phyloP scores from a whole-genome alignment of 1,140 invertebrate species.

The Ceratitis capitata region DNA sequence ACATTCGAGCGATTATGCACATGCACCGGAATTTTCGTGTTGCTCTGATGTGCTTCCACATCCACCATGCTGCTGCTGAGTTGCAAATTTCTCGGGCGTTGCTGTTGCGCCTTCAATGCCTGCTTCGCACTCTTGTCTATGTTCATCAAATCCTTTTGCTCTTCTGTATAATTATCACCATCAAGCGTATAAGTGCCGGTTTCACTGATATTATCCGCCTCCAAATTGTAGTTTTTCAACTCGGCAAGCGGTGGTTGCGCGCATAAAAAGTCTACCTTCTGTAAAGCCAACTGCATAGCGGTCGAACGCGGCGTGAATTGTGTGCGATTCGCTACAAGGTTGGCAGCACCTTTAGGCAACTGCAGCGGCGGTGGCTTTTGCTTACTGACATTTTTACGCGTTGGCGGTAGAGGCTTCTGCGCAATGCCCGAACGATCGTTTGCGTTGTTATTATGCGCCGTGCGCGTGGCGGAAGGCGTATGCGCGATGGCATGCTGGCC shows the following conservation, averaged over 20 bases:
- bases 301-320: conserved; percentile 61
- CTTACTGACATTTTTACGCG: conserved; percentile 41
- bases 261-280: conserved; percentile 59
- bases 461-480: conserved; percentile 16
- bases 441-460: conserved; percentile 8
- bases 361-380: conserved; percentile 45
- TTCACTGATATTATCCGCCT: conserved; percentile 73
- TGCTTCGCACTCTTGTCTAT: conserved; percentile 75
- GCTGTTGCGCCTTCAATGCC: not conserved
- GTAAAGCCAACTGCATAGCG: conserved; percentile 60
- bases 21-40: conserved; percentile 20
- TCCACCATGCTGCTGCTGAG: not conserved
- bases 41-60: conserved; percentile 1
- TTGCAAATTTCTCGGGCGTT: conserved; percentile 38
- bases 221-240: conserved; percentile 45
- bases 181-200: conserved; percentile 90
- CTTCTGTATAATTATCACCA: conserved; percentile 83
- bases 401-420: conserved; percentile 35
- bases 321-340: conserved; percentile 57
- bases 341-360: conserved; percentile 52
- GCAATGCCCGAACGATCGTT: not conserved
- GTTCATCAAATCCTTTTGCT: conserved; percentile 85
- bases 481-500: conserved; percentile 8
- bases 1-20: conserved; percentile 62
- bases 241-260: conserved; percentile 60